Evolutionary conservation across 1,140 invertebrate genomes (phyloP).

Genomic region (Chymomyza costata): DNA sequence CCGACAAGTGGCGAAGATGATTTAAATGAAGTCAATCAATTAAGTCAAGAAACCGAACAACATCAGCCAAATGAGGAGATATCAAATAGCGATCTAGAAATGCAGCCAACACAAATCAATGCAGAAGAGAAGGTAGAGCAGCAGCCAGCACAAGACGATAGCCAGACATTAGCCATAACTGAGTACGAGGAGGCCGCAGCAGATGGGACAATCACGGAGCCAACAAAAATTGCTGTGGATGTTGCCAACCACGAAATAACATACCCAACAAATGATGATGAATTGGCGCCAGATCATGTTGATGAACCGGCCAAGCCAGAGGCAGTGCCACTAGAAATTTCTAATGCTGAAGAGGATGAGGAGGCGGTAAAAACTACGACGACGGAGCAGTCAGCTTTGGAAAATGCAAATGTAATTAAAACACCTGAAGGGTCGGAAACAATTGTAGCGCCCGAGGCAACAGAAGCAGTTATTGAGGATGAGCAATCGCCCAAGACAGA

Average conservation of each 20-base stretch:
- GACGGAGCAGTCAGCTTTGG: constrained; percentile 18
- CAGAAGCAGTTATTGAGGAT: not conserved
- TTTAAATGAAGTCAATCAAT: constrained; percentile 73
- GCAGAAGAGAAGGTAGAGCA: constrained; percentile 14
- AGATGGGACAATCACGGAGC: constrained; percentile 15
- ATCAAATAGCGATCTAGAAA: not conserved
- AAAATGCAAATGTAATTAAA: constrained; percentile 69
- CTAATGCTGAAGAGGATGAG: constrained; percentile 5
- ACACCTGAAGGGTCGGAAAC: constrained; percentile 65
- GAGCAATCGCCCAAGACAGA: constrained; percentile 2
- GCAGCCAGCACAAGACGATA: not conserved
- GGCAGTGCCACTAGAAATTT: constrained; percentile 39
- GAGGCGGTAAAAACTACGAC: constrained; percentile 10
- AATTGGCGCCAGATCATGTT: constrained; percentile 59
- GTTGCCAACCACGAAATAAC: constrained; percentile 66
- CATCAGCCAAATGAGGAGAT: not conserved
- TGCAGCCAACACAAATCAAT: constrained; percentile 14
- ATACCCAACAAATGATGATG: constrained; percentile 73
- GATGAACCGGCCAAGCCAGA: constrained; percentile 36
- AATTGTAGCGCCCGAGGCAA: constrained; percentile 40
- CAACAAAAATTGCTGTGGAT: constrained; percentile 30
- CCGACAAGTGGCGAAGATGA: constrained; percentile 69
- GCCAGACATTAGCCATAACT: not conserved
- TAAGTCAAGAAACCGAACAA: constrained; percentile 40
- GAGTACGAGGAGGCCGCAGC: constrained; percentile 7